These are phyloP conservation scores for Megaptera novaeangliae DNA, from an alignment of 2,113 vertebrate genomes.

Conservation along the genomic window DNA sequence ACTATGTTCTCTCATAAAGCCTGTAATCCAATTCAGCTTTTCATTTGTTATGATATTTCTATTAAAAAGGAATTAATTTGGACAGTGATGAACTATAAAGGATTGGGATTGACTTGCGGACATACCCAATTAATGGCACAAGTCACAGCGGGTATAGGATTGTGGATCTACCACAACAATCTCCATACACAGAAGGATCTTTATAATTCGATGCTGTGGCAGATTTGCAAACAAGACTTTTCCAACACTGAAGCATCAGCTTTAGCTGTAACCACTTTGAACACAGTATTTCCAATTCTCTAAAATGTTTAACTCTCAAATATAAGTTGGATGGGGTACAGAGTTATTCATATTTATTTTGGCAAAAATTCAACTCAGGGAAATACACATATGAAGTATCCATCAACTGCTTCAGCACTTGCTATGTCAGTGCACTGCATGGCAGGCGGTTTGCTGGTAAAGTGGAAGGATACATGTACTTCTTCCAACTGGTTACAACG, in stretches of 20 bases:
- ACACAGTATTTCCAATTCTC: neutral
- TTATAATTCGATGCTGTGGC: neutral
- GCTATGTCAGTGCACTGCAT: constrained; percentile 84
- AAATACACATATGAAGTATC: constrained; percentile 89
- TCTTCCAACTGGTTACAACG: constrained; percentile 88
- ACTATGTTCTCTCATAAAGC: neutral
- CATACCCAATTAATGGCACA: neutral
- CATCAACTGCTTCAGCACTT: constrained; percentile 84
- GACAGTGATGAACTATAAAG: neutral
- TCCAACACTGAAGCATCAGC: neutral
- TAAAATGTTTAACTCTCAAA: neutral
- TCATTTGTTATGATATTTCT: constrained; percentile 2
- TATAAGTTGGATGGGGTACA: constrained; percentile 83
- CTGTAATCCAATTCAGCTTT: constrained; percentile 1
- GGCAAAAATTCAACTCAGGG: constrained; percentile 89
- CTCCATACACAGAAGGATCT: neutral
- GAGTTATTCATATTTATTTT: constrained; percentile 90
- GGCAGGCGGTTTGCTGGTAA: constrained; percentile 88
- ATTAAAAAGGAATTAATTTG: constrained; percentile 43
- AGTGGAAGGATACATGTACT: constrained; percentile 71
- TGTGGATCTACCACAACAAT: neutral
- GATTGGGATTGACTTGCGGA: neutral
- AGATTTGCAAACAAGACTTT: neutral
- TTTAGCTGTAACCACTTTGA: neutral
- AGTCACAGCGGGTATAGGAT: neutral